Conservation (phyloP, 2,113 vertebrate genomes). For the Chunga burmeisteri region DNA sequence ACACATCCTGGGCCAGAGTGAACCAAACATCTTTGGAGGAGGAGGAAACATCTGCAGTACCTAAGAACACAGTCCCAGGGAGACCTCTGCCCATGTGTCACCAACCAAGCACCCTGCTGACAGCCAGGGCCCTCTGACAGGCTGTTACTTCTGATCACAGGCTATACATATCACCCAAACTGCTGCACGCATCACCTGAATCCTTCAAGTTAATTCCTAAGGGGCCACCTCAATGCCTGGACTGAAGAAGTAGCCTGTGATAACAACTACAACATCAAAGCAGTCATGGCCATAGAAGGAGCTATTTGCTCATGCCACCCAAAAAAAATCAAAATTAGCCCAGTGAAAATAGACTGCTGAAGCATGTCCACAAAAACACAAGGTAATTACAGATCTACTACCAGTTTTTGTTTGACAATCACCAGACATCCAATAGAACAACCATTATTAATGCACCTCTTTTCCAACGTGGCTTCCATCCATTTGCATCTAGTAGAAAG, state of each 20-base stretch:
- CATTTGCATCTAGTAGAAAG: not conserved
- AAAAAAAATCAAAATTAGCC: not conserved
- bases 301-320: not conserved
- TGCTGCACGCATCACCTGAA: not conserved
- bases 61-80: not conserved
- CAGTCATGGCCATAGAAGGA: not conserved
- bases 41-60: not conserved
- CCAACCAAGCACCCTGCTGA: not conserved
- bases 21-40: not conserved
- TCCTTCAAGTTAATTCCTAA: not conserved
- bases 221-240: not conserved
- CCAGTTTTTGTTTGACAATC: not conserved
- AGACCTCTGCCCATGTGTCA: not conserved
- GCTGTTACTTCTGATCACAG: not conserved
- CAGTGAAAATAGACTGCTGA: not conserved
- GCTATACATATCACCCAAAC: not conserved
- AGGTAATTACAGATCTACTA: not conserved
- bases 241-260: not conserved
- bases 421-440: not conserved
- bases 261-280: not conserved
- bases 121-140: not conserved
- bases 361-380: not conserved
- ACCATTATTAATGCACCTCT: not conserved
- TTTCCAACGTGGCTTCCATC: not conserved
- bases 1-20: not conserved